Evolutionary conservation across 2,113 vertebrate species (phyloP), one percentile per base, ranked within the genome.

Genomic region (Megaceryle maxima): DNA sequence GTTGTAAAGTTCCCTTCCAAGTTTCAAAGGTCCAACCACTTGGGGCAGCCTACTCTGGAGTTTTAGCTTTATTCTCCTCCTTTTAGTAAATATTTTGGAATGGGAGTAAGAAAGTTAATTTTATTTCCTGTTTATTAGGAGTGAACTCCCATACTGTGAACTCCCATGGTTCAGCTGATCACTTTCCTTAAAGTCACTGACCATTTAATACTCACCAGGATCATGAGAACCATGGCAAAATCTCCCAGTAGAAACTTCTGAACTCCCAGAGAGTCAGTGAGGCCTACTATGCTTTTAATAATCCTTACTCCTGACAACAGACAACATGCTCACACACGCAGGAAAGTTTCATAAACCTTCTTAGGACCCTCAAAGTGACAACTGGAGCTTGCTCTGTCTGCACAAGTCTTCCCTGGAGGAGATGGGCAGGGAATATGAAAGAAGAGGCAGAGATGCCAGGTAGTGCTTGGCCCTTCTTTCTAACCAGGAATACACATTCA

Each of bases 1-100:
- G 79, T 78, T 92, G 84, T 92, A 85, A 96, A 96, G 73, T 88
- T 96, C 75, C 87, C 13, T 94, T 90, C 95, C 92, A 94, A 89
- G 73, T 91, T 96, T 51, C 84, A 94, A 91, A 97, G 85, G 87
- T 93, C 84, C 69, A 69, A 59, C 77, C 88, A 78, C 86, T 93
- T 72, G 80, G 57, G 86, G 70, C 77, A 94, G 88, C 41, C 81
- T 89, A 41, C 56, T 91, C 70, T 91, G 87, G 57, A 84, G 64
- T 44, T 43, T 35, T 53, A 74, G 44, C 46, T 66, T 94, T 92
- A 87, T 78, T 73, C 66, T 88, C 8, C 84, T 88, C 66, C 66
- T 94, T 84, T 93, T 41, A 96, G 83, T 67, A 94, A 94, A 91
- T 56, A 83, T 41, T 87, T 87, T 62, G 55, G 83, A 95, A 90